Evolutionary conservation across 2,888 invertebrate genomes (phyloP), one percentile per base, ranked within the genome.

Genomic region (Cheilosia vernalis): DNA sequence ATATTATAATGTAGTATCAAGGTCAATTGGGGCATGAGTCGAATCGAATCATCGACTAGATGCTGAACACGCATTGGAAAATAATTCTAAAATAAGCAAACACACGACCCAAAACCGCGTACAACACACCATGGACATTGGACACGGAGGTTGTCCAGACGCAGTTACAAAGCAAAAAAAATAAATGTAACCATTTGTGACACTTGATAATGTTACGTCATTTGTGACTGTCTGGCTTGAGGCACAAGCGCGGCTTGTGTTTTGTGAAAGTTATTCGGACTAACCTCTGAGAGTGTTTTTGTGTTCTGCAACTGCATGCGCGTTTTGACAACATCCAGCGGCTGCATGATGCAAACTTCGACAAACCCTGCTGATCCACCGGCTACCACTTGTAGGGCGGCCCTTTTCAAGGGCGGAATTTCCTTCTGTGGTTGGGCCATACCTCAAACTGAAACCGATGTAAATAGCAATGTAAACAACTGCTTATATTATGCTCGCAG

Each of bases 271-370:
- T n/a, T 27, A 13, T n/a, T 55, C 6, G 30, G 40, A 88, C 90
- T 89, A 78, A 91, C 91, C 89, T 89, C 89, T 42, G 83, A 56
- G 9, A 55, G 21, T 33, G 78, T 63, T 17, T 73, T 73, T 87
- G 92, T 92, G 72, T 92, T 92, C 92, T 97, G 96, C 61, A 97
- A 92, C 92, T 97, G 97, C 88, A 97, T 94, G 88, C 98, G 94
- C 1, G 98, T 98, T 93, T 98, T 98, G 2, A 98, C 95, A 80
- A 98, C 93, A 92, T 98, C 98, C 90, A 98, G 93, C 0, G 98
- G 98, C 92, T 98, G 98, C 98, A 98, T 98, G 66, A 98, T 95
- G 91, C 97, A 97, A 83, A 98, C 97, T 94, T 98, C 98, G 61
- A 98, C 95, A 92, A 98, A 98, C 91, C 97, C 97, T 89, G 98